Conservation (phyloP, 1,140 invertebrate species). For the Cecropterus lyciades region DNA sequence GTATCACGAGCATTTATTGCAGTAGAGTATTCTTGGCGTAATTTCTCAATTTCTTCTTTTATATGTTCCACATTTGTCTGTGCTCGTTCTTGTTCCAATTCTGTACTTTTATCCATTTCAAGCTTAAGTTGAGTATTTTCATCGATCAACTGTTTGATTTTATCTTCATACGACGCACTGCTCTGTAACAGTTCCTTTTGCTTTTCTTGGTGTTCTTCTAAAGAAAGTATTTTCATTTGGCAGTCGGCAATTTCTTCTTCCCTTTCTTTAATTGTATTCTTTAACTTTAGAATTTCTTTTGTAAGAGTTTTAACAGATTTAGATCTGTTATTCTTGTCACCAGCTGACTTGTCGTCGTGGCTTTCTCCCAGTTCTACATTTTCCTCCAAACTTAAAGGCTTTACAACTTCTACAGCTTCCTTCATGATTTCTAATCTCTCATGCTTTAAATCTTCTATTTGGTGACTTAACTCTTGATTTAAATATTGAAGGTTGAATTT, state of each 20-base stretch:
- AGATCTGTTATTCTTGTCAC: constrained; percentile 64
- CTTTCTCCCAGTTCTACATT: constrained; percentile 52
- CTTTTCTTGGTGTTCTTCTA: constrained; percentile 80
- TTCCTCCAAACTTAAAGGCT: constrained; percentile 60
- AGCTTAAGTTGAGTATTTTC: constrained; percentile 70
- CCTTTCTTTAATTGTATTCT: constrained; percentile 83
- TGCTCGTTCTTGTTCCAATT: constrained; percentile 60
- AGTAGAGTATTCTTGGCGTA: constrained; percentile 65
- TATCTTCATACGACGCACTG: constrained; percentile 57
- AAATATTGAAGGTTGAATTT: constrained; percentile 79
- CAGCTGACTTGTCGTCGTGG: constrained; percentile 63
- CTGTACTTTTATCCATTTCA: constrained; percentile 66
- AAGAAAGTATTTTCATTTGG: constrained; percentile 78
- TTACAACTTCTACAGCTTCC: constrained; percentile 72
- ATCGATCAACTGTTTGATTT: constrained; percentile 62
- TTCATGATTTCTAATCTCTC: constrained; percentile 72
- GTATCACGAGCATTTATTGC: constrained; percentile 59
- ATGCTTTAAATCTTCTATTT: constrained; percentile 77
- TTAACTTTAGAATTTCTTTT: constrained; percentile 81
- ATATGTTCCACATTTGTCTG: constrained; percentile 45
- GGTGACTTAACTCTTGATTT: constrained; percentile 64
- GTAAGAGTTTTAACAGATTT: constrained; percentile 81
- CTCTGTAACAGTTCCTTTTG: constrained; percentile 63
- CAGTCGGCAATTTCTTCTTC: constrained; percentile 83
- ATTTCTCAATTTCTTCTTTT: constrained; percentile 68